Evolutionary conservation across 2,888 invertebrate genomes (phyloP), one percentile per base, ranked within the genome.

Genomic region (Hypercompe scribonia): DNA sequence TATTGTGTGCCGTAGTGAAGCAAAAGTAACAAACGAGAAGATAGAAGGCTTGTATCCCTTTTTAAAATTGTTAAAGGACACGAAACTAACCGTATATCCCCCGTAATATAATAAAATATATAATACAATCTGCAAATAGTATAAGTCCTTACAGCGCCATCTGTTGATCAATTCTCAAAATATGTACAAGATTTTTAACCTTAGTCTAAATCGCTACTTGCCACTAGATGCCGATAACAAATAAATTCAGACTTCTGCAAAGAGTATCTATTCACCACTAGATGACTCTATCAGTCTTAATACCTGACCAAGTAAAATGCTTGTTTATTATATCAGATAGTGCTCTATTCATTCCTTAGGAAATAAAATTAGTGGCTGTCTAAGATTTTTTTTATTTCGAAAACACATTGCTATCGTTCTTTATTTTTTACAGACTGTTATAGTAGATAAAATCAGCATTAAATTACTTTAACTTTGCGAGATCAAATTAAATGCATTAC

Each of bases 161-260:
- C 82, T 81, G 28, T 28, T 39, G 24, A 10, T 11, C 13, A 50
- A 11, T 54, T 18, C 0, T 31, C 24, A 63, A 31, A 28, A 42
- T 28, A 42, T 13, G 1, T 8, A 34, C 7, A 0, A 10, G 0
- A 3, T 34, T n/a, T 50, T 18, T 24, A 1, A 7, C 50, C 50
- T 34, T 4, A 15, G 7, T 33, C 7, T 39, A 18, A 70, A 68
- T 34, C 18, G 24, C 81, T 81, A 83, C 46, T 84, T 66, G 31
- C 1, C 50, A 54, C 74, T 80, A 84, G 83, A 71, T 83, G 78
- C 72, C 79, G 64, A 11, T 50, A 24, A 4, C 15, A 24, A 0
- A 13, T 1, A 0, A 10, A 5, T 3, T 0, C 2, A 15, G 3
- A 15, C 10, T 3, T 21, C 21, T 3, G 10, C 33, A 34, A 24